These are phyloP conservation scores for Notiomystis cincta DNA, from an alignment of 2,113 vertebrate species.

Conservation along the genomic window DNA sequence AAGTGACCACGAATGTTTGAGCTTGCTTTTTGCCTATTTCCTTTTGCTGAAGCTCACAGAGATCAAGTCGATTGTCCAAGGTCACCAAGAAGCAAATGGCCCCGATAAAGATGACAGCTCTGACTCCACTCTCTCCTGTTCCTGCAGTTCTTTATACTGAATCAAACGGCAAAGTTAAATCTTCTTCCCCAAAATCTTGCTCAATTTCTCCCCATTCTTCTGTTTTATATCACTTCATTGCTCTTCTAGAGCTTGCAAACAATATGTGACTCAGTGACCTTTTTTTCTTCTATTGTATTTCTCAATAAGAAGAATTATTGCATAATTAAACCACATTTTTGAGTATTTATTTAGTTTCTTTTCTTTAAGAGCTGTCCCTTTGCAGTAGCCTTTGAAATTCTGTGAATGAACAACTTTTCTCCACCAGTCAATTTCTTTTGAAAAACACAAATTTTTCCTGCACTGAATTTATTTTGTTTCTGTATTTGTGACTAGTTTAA, in stretches of 20 bases:
- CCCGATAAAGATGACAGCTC: not conserved
- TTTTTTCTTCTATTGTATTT: slow-evolving; percentile 13
- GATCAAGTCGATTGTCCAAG: not conserved
- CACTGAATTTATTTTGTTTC: not conserved
- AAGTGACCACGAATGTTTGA: not conserved
- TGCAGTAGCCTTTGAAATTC: not conserved
- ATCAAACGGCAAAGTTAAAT: not conserved
- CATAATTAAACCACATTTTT: not conserved
- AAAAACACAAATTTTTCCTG: not conserved
- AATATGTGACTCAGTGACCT: not conserved
- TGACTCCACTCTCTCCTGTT: not conserved
- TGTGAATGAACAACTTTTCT: not conserved
- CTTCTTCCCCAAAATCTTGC: not conserved
- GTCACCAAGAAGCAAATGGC: not conserved
- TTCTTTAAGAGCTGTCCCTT: not conserved
- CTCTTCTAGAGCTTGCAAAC: not conserved
- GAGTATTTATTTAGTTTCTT: not conserved
- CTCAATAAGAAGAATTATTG: not conserved
- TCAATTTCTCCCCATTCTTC: not conserved
- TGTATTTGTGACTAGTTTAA: not conserved
- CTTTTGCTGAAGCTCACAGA: not conserved
- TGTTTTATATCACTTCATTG: not conserved
- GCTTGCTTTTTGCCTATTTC: not conserved
- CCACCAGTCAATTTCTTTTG: not conserved
- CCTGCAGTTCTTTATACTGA: not conserved